Conservation (phyloP, 2,888 invertebrate genomes). For the Epiblema foenella region DNA sequence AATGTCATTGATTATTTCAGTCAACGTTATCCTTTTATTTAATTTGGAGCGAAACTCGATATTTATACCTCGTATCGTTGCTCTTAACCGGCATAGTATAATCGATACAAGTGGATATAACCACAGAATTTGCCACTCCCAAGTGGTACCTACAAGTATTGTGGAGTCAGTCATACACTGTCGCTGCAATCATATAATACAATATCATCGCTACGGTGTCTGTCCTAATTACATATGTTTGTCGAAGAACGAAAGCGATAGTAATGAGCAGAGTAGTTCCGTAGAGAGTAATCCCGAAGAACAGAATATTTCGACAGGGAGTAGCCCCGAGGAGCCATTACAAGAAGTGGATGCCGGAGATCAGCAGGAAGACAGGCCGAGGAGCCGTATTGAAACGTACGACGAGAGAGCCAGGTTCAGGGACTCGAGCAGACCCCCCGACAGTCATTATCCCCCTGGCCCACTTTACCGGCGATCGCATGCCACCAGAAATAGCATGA, state of each 20-base stretch:
- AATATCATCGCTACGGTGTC: neutral
- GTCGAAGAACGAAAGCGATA: neutral
- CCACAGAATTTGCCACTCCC: neutral
- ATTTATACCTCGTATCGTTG: neutral
- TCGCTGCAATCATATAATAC: neutral
- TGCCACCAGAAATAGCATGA: neutral
- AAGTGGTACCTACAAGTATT: neutral
- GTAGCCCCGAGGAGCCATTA: neutral
- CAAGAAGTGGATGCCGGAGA: neutral
- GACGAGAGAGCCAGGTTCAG: constrained; percentile 15
- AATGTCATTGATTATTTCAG: neutral
- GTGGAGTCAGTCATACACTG: neutral
- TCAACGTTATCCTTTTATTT: neutral
- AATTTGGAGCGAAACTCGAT: constrained; percentile 5
- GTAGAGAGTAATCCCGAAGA: neutral
- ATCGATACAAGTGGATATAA: neutral
- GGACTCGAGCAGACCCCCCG: constrained; percentile 18
- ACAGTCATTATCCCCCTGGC: constrained; percentile 15
- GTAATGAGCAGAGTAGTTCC: neutral
- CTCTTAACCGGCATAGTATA: neutral
- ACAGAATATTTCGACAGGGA: neutral
- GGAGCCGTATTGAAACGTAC: constrained; percentile 17
- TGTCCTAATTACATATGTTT: neutral
- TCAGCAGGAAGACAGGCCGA: constrained; percentile 3
- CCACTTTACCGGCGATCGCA: constrained; percentile 7